Conservation (phyloP, 2,888 invertebrate genomes). For the Amphipoea oculea region DNA sequence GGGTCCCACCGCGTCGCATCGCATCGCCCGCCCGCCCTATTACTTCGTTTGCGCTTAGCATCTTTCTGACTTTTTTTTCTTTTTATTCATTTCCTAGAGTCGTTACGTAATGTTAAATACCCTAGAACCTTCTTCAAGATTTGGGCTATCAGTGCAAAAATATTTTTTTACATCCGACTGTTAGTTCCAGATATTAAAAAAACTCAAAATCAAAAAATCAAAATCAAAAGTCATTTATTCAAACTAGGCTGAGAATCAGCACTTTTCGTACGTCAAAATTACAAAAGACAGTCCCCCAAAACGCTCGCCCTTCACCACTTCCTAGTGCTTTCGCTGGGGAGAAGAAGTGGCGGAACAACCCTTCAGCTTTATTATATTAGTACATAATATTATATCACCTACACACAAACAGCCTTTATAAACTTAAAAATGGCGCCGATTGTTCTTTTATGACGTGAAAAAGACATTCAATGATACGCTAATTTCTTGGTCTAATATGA, state of each 20-base stretch:
- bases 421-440: slow-evolving; percentile 6
- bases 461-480: slow-evolving; percentile 2
- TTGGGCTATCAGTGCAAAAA: neutral
- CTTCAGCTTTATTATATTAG: neutral
- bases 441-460: slow-evolving; percentile 10
- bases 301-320: too few relatives aligned
- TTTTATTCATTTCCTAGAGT: too few relatives aligned
- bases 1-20: neutral
- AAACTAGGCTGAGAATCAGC: too few relatives aligned
- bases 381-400: neutral
- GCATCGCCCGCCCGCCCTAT: neutral
- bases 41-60: neutral
- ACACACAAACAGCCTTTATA: neutral
- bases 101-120: neutral
- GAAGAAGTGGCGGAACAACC: too few relatives aligned
- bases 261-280: too few relatives aligned
- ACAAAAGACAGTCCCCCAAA: too few relatives aligned
- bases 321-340: too few relatives aligned
- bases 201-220: too few relatives aligned
- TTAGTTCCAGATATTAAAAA: neutral
- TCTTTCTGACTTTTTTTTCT: neutral
- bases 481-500: slow-evolving; percentile 26
- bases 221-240: too few relatives aligned
- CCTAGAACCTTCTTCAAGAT: neutral
- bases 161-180: neutral